Base-by-base conservation (phyloP, 2,888 invertebrate species). In the Periphyllus acericola region DNA sequence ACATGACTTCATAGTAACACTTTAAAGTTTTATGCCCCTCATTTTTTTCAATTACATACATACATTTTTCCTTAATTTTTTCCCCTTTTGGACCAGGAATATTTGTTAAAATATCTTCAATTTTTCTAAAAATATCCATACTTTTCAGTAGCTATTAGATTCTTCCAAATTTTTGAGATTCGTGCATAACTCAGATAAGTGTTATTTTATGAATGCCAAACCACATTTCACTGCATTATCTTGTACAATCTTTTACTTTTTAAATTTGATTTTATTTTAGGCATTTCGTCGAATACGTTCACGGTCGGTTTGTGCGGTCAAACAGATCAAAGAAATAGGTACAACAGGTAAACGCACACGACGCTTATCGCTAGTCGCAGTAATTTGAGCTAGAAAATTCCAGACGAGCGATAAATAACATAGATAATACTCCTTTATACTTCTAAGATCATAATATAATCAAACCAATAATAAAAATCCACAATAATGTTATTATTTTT, bases 291-390 rank as follows among this genome's bases (percentile, higher is more conserved):
- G 25, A 66, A 66, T 66, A 66, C 25, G 66, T 66, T 66, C 66
- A 66, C 25, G 46, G 46, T 46, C 46, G 46, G 46, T 46, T 46
- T 66, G 66, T 66, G 66, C 66, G 66, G 66, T 66, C 66, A 66
- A 66, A 66, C 25, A 25, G 25, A 66, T 66, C 66, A 66, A 66
- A 66, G 66, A 66, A 66, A 66, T 91, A 96, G 95, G 98, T 98
- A 4, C 60, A 52, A 52, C 36, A 11, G 74, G 74, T 74, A 74
- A 74, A 74, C 74, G 71, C 71, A 71, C 71, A 29, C 71, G 32
- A 71, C 71, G 71, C 71, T 68, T 68, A 71, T 71, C 71, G 71
- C 71, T 71, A 71, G 71, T 71, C 71, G 5, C 34, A 71, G 71
- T 71, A 71, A 71, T 71, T 71, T 71, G 71, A 71, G 32, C 9